Conservation (phyloP, 2,888 invertebrate genomes). For the Cryptocephalus primarius region DNA sequence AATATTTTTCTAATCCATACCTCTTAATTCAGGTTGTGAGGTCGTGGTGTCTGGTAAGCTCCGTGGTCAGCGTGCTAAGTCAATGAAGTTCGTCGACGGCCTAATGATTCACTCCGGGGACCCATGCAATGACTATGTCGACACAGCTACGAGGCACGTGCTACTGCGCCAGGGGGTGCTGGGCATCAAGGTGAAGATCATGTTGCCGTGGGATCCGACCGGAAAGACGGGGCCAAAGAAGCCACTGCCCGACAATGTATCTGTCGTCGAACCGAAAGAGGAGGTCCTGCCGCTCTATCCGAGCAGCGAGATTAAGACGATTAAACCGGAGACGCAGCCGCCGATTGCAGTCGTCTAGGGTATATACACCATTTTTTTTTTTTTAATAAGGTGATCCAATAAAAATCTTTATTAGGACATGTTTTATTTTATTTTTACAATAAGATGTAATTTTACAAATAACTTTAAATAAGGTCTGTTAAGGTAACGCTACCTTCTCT, state of each 20-base stretch:
- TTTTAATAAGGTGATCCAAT: too few species aligned
- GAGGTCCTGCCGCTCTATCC: constrained; percentile 67
- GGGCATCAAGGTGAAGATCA: constrained; percentile 69
- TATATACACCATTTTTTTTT: too few species aligned
- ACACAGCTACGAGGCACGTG: constrained; percentile 96
- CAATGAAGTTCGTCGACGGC: constrained; percentile 99
- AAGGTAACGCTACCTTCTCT: too few species aligned
- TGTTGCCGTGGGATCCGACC: constrained; percentile 97
- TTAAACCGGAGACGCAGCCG: constrained; percentile 47
- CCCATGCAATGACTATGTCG: constrained; percentile 96
- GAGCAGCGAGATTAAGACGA: constrained; percentile 63
- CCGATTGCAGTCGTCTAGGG: constrained; percentile 32
- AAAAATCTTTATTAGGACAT: too few species aligned
- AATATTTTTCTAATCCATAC: too few species aligned
- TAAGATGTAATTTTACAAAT: too few species aligned
- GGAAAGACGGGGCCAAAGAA: constrained; percentile 97
- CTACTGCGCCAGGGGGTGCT: constrained; percentile 70
- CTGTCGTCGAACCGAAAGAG: constrained; percentile 95
- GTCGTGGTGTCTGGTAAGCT: constrained; percentile 99
- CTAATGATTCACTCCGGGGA: constrained; percentile 99
- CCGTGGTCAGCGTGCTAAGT: constrained; percentile 97
- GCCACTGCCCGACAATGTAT: constrained; percentile 95
- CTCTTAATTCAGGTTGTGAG: constrained; percentile 62
- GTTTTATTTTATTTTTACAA: too few species aligned
- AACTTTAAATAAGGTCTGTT: too few species aligned